phyloP scores from a whole-genome alignment of 2,113 vertebrate genomes.

The Hirundichthys speculiger region DNA sequence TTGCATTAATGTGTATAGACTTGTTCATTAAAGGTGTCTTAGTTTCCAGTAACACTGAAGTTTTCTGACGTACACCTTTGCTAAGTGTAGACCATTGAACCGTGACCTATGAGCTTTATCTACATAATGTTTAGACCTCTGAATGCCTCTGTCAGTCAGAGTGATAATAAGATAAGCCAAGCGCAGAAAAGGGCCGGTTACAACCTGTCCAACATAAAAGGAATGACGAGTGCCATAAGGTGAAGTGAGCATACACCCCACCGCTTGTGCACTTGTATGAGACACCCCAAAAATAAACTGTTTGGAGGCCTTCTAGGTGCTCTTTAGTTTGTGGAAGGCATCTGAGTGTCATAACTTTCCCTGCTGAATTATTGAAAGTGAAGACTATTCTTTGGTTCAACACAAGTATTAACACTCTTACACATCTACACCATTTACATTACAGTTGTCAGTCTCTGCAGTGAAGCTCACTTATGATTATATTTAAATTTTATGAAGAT shows the following conservation, averaged over 20 bases:
- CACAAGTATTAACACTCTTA: constrained; percentile 49
- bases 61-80: background rate
- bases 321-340: constrained; percentile 46
- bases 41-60: too few relatives aligned
- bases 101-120: background rate
- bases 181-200: constrained; percentile 41
- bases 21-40: constrained; percentile 9
- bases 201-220: constrained; percentile 29
- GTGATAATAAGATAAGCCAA: constrained; percentile 22
- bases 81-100: background rate
- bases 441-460: constrained; percentile 23
- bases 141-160: constrained; percentile 37
- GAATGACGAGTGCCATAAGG: constrained; percentile 23
- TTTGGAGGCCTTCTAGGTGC: constrained; percentile 37
- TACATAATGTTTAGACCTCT: constrained; percentile 28
- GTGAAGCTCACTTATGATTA: constrained; percentile 20
- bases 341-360: constrained; percentile 38
- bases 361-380: constrained; percentile 75
- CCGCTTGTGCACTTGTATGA: constrained; percentile 31
- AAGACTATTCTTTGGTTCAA: constrained; percentile 40
- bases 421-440: constrained; percentile 53
- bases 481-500: background rate
- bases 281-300: constrained; percentile 10
- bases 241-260: constrained; percentile 12
- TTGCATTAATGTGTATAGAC: constrained; percentile 17